Evolutionary conservation across 2,113 vertebrate species (phyloP).

Genomic region (Etheostoma cragini): DNA sequence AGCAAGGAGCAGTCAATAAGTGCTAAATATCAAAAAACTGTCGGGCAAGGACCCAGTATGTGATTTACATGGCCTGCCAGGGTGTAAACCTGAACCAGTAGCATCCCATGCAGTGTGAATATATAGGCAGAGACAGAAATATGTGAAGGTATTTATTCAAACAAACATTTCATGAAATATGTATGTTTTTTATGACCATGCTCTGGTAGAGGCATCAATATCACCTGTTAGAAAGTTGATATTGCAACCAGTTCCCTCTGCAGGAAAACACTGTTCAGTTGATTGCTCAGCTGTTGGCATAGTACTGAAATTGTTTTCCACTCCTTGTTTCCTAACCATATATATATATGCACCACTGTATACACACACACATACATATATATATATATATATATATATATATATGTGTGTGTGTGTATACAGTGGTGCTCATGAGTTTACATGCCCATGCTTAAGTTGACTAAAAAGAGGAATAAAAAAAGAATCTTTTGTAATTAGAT

Average conservation of each 20-base stretch:
- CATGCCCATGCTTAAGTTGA: too few relatives aligned
- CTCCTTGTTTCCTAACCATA: conserved; percentile 24
- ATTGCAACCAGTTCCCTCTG: not conserved
- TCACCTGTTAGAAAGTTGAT: not conserved
- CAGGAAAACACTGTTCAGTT: not conserved
- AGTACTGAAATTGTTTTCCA: conserved; percentile 45
- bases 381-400: too few relatives aligned
- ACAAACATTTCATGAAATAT: conserved; percentile 17
- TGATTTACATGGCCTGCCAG: conserved; percentile 10
- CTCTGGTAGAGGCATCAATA: conserved; percentile 5
- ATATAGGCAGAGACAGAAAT: conserved; percentile 6
- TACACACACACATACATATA: too few relatives aligned
- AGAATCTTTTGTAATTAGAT: too few relatives aligned
- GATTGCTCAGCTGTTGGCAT: conserved; percentile 31
- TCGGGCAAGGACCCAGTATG: not conserved
- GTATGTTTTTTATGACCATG: not conserved
- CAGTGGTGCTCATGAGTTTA: too few relatives aligned
- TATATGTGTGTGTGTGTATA: too few relatives aligned
- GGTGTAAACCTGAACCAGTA: conserved; percentile 6
- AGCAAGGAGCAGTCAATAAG: conserved; percentile 48
- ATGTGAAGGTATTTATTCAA: conserved; percentile 19
- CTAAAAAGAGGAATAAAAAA: too few relatives aligned
- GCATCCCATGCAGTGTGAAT: not conserved
- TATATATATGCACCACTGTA: too few relatives aligned
- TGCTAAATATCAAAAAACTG: conserved; percentile 17